Conservation (phyloP, 2,888 invertebrate genomes). For the Mythimna albipuncta region DNA sequence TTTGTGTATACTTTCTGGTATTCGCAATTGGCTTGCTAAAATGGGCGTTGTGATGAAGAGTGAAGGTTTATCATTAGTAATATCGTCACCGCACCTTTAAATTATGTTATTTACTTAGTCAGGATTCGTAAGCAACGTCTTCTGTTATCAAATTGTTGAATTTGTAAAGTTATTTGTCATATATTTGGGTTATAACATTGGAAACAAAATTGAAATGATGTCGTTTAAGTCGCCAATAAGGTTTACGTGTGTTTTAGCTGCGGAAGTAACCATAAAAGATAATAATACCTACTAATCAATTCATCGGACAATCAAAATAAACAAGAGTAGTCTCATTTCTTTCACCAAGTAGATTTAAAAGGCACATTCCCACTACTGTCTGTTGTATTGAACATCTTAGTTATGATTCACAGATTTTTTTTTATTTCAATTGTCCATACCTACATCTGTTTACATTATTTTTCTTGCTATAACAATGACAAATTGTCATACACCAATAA, state of each 20-base stretch:
- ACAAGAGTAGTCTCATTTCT: conserved; percentile 27
- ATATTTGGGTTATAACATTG: conserved; percentile 16
- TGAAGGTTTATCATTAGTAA: conserved; percentile 80
- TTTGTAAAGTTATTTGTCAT: conserved; percentile 21
- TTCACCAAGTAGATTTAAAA: conserved; percentile 17
- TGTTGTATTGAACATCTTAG: conserved; percentile 6
- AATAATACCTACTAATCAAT: conserved; percentile 4
- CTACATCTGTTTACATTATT: conserved; percentile 13
- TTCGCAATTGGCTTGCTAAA: conserved; percentile 65
- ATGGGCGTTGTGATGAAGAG: conserved; percentile 85
- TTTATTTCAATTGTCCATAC: neutral
- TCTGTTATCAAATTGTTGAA: conserved; percentile 36
- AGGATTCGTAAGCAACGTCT: conserved; percentile 46
- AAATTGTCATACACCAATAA: neutral
- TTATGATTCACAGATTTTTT: conserved; percentile 20
- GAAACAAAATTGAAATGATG: conserved; percentile 15
- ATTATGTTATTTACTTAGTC: conserved; percentile 62
- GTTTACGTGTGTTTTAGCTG: conserved; percentile 21
- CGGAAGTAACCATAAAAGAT: neutral
- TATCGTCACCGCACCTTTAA: conserved; percentile 74
- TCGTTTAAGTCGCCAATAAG: conserved; percentile 3
- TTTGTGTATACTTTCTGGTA: conserved; percentile 26
- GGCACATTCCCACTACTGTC: conserved; percentile 19
- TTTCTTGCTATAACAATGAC: neutral
- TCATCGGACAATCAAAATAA: conserved; percentile 22